Percentiles rank a stretch among this genome's conserved stretches.
Evolutionary conservation across 2,797 vertebrate genomes (phyloP).

Genomic region (Intellagama lesueurii): DNA sequence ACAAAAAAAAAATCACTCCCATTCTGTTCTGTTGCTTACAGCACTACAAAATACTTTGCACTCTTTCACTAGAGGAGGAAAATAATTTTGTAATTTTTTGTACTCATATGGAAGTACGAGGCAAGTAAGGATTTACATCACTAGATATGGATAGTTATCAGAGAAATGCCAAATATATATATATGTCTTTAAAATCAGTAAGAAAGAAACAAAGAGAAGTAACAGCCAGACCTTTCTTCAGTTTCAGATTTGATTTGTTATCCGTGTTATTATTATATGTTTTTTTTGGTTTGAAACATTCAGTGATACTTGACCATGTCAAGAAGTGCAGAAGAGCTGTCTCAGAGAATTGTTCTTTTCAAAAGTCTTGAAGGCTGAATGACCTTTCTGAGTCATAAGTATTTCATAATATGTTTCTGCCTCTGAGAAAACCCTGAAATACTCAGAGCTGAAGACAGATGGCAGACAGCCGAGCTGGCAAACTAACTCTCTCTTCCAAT

Average conservation of each 20-base stretch:
- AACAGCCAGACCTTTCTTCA: not conserved
- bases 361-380: constrained; percentile 41
- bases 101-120: no score
- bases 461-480: not conserved
- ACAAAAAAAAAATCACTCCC: no score
- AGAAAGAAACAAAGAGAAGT: no score
- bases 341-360: constrained; percentile 38
- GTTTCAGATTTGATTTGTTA: not conserved
- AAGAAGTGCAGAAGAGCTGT: not conserved
- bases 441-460: constrained; percentile 25
- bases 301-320: constrained; percentile 24
- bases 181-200: no score
- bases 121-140: no score
- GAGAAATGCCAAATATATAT: no score
- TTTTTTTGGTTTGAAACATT: not conserved
- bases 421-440: constrained; percentile 49
- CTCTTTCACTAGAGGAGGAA: no score
- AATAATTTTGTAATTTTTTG: no score
- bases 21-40: no score
- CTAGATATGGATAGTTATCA: no score
- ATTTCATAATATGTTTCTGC: constrained; percentile 28
- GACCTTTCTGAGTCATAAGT: constrained; percentile 42
- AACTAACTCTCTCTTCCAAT: constrained; percentile 3
- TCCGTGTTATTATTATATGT: no score
- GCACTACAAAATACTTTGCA: no score